Evolutionary conservation across 2,113 vertebrate species (phyloP), one percentile per base, ranked within the genome.

Genomic region (Xyrauchen texanus): DNA sequence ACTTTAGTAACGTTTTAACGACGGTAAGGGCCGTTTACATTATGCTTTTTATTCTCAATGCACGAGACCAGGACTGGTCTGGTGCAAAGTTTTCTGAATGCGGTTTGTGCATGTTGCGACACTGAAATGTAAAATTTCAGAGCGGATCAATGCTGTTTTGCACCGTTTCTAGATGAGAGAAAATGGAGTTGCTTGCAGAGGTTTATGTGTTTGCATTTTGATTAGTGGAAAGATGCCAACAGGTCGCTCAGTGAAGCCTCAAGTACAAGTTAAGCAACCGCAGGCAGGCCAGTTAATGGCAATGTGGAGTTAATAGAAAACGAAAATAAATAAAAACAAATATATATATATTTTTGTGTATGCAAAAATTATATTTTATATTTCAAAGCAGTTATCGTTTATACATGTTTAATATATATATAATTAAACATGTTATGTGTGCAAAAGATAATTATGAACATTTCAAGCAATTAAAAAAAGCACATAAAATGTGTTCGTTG

Each of bases 1-100:
- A 97, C 91, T 96, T 99, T 92, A 93, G 87, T 80, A 93, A 91
- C 4, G 92, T 96, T 76, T 89, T 98, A 61, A 90, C 92, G 57
- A 93, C 96, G 95, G 97, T 98, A 75, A 92, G 96, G 86, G 10
- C 42, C 64, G 15, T 34, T 42, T n/a, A 8, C 15, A 6, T 51
- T 49, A 3, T 7, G 47, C 61, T 49, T 12, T 34, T 65, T 53
- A 4, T 15, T 0, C 42, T 62, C 45, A 45, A 74, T 21, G 72
- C 42, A 42, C 34, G 7, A 45, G 21, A 34, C 21, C 21, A 34
- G 21, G 3, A 34, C 58, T 51, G 16, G 62, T 13, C 16, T 62
- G 61, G 10, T 74, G 45, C 58, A 42, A 63, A 63, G 70, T 73
- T 73, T 13, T 42, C 2, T n/a, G 21, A 13, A n/a, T 21, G 51